A percentile compares a stretch with the other conserved stretches of the same genome.
Conservation (phyloP, 2,888 invertebrate species). For the Allolobophora icterica region DNA sequence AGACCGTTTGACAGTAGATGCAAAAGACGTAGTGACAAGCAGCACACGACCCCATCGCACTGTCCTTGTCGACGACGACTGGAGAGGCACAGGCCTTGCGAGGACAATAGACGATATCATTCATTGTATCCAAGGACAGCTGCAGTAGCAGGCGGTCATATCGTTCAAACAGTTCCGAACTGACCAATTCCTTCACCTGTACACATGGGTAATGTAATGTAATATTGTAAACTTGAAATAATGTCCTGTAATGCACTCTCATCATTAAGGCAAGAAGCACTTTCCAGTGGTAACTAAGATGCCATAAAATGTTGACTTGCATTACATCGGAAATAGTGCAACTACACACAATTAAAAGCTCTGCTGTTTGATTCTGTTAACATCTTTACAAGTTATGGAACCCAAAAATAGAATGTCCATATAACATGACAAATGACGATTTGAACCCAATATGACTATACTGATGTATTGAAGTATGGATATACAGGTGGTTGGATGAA, state of each 20-base stretch:
- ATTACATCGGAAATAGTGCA: neutral
- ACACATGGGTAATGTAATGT: neutral
- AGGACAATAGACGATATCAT: slow-evolving; percentile 72
- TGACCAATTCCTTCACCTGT: slow-evolving; percentile 69
- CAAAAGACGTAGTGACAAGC: slow-evolving; percentile 72
- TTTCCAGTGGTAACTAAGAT: too few species aligned
- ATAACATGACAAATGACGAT: too few species aligned
- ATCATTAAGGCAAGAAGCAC: neutral
- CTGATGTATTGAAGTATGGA: too few species aligned
- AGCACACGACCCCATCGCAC: slow-evolving; percentile 67
- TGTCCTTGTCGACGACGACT: slow-evolving; percentile 68
- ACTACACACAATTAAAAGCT: too few species aligned
- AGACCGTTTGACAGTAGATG: slow-evolving; percentile 70
- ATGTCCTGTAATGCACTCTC: neutral
- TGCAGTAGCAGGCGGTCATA: slow-evolving; percentile 71
- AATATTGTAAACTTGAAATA: neutral
- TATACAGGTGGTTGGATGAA: neutral
- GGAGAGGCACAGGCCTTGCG: slow-evolving; percentile 69
- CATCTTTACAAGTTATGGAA: too few species aligned
- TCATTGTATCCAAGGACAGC: slow-evolving; percentile 70
- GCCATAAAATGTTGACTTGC: neutral
- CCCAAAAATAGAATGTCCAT: too few species aligned
- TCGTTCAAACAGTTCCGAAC: slow-evolving; percentile 68
- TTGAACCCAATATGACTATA: too few species aligned
- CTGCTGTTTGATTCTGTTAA: too few species aligned